Conservation (phyloP, 2,797 vertebrate species). For the Erithacus rubecula region DNA sequence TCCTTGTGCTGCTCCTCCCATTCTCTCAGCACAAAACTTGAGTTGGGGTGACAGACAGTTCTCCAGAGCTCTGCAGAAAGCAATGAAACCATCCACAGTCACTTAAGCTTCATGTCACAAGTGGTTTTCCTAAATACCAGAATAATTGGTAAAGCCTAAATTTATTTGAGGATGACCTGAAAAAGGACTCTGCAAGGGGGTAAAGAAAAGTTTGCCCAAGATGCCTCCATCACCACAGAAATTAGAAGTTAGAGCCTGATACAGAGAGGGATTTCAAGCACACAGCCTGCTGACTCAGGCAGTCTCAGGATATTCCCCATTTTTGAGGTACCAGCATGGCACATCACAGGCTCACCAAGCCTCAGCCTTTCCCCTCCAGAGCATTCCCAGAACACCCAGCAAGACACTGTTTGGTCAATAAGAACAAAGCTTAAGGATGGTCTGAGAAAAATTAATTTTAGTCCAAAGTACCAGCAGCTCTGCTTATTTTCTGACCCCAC, state of each 20-base stretch:
- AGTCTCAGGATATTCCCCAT: background rate
- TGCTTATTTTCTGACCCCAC: background rate
- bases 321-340: background rate
- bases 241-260: background rate
- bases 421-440: background rate
- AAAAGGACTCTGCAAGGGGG: background rate
- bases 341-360: background rate
- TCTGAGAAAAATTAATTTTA: background rate
- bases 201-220: background rate
- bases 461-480: background rate
- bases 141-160: background rate
- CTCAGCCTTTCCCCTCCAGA: background rate
- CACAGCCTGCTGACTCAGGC: background rate
- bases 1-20: background rate
- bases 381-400: background rate
- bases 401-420: background rate
- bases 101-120: background rate
- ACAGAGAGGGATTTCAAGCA: background rate
- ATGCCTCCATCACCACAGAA: accelerated
- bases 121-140: background rate
- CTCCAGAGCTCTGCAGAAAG: background rate
- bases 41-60: background rate
- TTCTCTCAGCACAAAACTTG: background rate
- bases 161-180: background rate
- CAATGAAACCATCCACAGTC: background rate